Percentiles rank a stretch among this genome's conserved stretches.
These are phyloP conservation scores for Tetheella fluctuosa DNA, from an alignment of 2,888 invertebrate species.

Conservation along the genomic window DNA sequence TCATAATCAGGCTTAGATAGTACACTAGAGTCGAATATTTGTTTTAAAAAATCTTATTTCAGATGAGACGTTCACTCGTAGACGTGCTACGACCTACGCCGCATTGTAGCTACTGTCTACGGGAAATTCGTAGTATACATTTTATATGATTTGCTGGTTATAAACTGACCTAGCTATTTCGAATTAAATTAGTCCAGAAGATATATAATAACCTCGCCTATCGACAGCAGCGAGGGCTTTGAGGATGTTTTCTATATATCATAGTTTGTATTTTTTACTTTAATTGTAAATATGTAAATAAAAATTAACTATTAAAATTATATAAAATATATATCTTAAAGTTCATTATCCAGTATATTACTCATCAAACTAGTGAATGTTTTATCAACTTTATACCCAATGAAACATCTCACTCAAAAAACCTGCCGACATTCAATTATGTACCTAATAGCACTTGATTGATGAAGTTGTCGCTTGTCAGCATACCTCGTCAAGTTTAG, in stretches of 20 bases:
- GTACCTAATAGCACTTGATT: constrained; percentile 34
- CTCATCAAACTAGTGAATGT: neutral
- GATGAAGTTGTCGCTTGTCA: constrained; percentile 37
- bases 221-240: too few species aligned
- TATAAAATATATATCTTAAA: neutral
- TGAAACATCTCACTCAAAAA: constrained; percentile 22
- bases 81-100: neutral
- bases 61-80: neutral
- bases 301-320: too few species aligned
- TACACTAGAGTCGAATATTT: too few species aligned
- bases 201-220: too few species aligned
- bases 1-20: too few species aligned
- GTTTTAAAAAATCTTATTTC: too few species aligned
- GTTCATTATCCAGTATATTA: neutral
- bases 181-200: too few species aligned
- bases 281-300: too few species aligned
- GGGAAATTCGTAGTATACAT: neutral
- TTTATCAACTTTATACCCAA: neutral
- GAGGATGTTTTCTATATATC: too few species aligned
- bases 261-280: too few species aligned
- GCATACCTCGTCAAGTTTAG: constrained; percentile 35
- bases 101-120: neutral
- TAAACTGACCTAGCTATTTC: too few species aligned
- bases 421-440: constrained; percentile 43
- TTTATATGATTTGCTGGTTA: too few species aligned